Percentiles rank a stretch among this genome's conserved stretches.
These are phyloP conservation scores for Hyphantria cunea DNA, from an alignment of 1,140 invertebrate species.

Conservation along the genomic window DNA sequence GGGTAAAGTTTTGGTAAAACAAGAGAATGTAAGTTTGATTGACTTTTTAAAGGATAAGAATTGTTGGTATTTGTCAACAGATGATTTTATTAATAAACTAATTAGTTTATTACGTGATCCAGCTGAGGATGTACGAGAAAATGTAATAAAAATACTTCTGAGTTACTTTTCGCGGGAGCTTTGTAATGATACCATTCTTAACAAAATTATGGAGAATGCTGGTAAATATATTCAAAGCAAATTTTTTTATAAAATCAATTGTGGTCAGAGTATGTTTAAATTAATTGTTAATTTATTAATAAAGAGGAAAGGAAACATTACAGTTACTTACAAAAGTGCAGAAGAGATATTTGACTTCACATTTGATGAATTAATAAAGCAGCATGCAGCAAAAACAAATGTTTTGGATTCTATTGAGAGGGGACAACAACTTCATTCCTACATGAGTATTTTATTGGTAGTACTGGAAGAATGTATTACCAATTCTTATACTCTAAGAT, in stretches of 20 bases:
- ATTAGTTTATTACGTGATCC: slow-evolving; percentile 58
- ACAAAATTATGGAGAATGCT: slow-evolving; percentile 51
- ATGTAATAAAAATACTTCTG: slow-evolving; percentile 49
- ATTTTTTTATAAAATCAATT: slow-evolving; percentile 68
- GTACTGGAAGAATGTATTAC: slow-evolving; percentile 50
- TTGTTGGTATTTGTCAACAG: slow-evolving; percentile 44
- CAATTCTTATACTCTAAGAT: slow-evolving; percentile 44
- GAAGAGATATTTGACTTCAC: slow-evolving; percentile 63
- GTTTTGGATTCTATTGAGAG: slow-evolving; percentile 63
- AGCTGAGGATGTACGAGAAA: slow-evolving; percentile 62
- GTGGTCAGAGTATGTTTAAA: slow-evolving; percentile 64
- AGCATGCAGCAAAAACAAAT: slow-evolving; percentile 49
- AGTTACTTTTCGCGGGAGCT: slow-evolving; percentile 49
- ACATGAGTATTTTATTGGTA: slow-evolving; percentile 53
- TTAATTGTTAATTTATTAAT: slow-evolving; percentile 54
- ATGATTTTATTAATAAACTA: slow-evolving; percentile 48
- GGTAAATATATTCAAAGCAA: slow-evolving; percentile 53
- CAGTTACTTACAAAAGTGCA: slow-evolving; percentile 44
- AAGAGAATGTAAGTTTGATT: slow-evolving; percentile 36
- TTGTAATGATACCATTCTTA: slow-evolving; percentile 29
- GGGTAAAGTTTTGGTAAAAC: slow-evolving; percentile 27
- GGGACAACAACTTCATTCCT: slow-evolving; percentile 69
- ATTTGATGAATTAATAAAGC: slow-evolving; percentile 45
- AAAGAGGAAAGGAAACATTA: slow-evolving; percentile 28
- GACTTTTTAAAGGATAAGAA: slow-evolving; percentile 41